Conservation (phyloP, 2,113 vertebrate genomes). For the Lamprotornis superbus region DNA sequence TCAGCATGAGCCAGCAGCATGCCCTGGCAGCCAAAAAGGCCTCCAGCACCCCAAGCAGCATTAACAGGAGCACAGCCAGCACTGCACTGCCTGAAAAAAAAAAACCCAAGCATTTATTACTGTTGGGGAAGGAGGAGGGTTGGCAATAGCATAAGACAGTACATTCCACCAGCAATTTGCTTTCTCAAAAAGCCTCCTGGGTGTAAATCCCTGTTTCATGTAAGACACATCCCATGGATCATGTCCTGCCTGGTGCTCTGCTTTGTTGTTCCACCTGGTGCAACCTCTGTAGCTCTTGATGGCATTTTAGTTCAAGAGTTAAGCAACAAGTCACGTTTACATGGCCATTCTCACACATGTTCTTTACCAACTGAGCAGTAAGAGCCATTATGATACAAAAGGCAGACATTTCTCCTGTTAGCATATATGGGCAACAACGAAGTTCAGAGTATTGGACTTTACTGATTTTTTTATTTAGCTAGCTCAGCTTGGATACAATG, state of each 20-base stretch:
- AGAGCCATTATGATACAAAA: neutral
- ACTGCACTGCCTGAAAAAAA: neutral
- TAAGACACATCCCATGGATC: neutral
- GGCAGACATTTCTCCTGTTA: neutral
- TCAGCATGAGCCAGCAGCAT: neutral
- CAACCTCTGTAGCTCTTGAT: neutral
- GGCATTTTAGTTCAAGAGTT: neutral
- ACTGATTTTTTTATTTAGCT: neutral
- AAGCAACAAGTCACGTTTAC: neutral
- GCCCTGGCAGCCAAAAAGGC: neutral
- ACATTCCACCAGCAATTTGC: neutral
- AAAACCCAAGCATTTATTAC: neutral
- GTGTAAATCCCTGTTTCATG: neutral
- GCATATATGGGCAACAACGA: neutral
- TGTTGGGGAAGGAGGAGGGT: neutral
- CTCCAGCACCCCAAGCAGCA: neutral
- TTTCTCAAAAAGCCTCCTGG: neutral
- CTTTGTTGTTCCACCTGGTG: neutral
- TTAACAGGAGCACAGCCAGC: neutral
- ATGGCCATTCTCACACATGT: neutral
- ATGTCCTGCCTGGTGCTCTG: neutral
- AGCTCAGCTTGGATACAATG: neutral
- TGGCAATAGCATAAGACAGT: neutral
- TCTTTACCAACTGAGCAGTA: neutral
- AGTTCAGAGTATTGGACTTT: neutral